Evolutionary conservation across 2,888 invertebrate species (phyloP), one percentile per base, ranked within the genome.

Genomic region (Ophioninae sp.): DNA sequence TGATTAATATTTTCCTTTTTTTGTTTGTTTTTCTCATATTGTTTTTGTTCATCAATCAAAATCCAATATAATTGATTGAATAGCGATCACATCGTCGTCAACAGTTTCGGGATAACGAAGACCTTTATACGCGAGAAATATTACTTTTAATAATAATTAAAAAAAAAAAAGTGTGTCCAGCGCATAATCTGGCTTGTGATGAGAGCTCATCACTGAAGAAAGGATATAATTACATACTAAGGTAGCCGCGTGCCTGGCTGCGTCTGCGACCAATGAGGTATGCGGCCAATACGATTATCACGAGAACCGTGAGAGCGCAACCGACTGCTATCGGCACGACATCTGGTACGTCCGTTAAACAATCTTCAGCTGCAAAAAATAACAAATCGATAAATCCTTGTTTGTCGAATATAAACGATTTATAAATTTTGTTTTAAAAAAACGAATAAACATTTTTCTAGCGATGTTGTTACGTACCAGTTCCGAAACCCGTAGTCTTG

Each of bases 261-360:
- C 97, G 96, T 91, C 97, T 95, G 90, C 99, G 97, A 82, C 98
- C 99, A 91, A 98, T 95, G 86, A 99, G 95, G 94, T 99, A 99
- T 65, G 98, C 98, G 87, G 97, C 95, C 87, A 99, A 95, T 75
- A 99, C 98, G 86, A 99, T 95, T 83, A 98, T 94, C 86, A 99
- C 98, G 81, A 99, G 95, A 73, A 95, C 97, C 85, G 97, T 98
- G 81, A 99, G 94, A 73, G 98, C 97, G 92, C 97, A 97, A 20
- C 99, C 99, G 85, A 99, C 99, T 30, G 97, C 98, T 91, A 99
- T 99, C 37, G 99, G 99, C 81, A 99, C 99, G 85, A 98, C 95
- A 94, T 99, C 99, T 20, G 97, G 95, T 6, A 96, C 96, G 89
- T 96, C 95, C 58, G 94, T 94, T 80, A 95, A 94, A 93, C 97